Conservation (phyloP, 2,113 vertebrate genomes). For the Pseudolaguvia tuberculata region DNA sequence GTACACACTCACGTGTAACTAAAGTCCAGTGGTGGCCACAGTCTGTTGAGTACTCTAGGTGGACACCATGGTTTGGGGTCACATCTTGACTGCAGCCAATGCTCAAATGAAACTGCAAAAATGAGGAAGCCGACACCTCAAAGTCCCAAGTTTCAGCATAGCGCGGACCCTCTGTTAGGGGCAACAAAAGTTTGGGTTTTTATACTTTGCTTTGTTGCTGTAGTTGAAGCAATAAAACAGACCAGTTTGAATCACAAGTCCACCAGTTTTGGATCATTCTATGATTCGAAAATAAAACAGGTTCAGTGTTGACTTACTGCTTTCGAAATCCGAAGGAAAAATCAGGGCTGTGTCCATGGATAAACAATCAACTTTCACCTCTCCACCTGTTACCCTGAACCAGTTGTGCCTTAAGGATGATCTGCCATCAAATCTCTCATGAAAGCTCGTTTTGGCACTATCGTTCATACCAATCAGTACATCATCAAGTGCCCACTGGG, state of each 20-base stretch:
- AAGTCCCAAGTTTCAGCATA: constrained; percentile 98
- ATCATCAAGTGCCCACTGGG: constrained; percentile 94
- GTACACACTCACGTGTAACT: constrained; percentile 89
- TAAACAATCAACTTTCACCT: constrained; percentile 89
- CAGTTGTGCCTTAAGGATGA: constrained; percentile 87
- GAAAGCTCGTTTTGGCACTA: constrained; percentile 90
- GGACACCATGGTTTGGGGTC: constrained; percentile 75
- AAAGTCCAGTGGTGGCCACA: constrained; percentile 88
- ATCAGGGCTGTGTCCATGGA: constrained; percentile 88
- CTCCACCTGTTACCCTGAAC: constrained; percentile 93
- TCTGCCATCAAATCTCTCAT: constrained; percentile 91
- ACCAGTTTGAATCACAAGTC: too few species aligned
- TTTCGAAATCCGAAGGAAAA: constrained; percentile 84
- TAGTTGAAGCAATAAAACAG: too few species aligned
- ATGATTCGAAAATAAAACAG: neutral
- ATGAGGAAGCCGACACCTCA: constrained; percentile 87
- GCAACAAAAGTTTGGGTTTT: neutral
- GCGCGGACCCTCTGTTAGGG: constrained; percentile 82
- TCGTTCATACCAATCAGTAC: constrained; percentile 97
- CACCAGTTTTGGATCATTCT: too few species aligned
- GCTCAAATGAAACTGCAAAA: constrained; percentile 92
- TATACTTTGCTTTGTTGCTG: neutral
- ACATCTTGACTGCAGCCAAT: constrained; percentile 95
- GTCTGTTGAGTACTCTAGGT: constrained; percentile 89
- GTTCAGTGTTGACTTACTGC: constrained; percentile 60